phyloP scores from a whole-genome alignment of 2,797 vertebrate genomes.

The Nannoperca obscura region DNA sequence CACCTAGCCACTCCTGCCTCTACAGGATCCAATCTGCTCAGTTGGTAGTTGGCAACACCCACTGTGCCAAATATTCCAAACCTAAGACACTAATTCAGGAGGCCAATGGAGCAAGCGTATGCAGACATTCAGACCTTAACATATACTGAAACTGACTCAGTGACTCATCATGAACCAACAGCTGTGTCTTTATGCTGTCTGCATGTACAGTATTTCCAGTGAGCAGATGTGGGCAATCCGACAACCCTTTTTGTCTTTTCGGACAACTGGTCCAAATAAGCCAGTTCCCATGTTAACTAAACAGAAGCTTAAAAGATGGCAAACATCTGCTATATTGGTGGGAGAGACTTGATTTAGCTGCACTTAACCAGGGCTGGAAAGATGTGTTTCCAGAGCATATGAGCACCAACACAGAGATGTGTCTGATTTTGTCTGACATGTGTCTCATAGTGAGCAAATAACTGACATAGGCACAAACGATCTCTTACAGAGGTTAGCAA shows the following conservation, averaged over 20 bases:
- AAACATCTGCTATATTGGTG: neutral
- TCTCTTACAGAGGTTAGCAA: neutral
- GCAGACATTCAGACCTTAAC: neutral
- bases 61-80: conserved; percentile 22
- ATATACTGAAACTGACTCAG: neutral
- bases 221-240: neutral
- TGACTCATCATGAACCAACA: conserved; percentile 3
- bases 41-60: conserved; percentile 10
- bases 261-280: conserved; percentile 4
- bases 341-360: neutral
- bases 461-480: neutral
- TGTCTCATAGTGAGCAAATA: neutral
- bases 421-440: neutral
- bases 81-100: conserved; percentile 14
- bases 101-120: neutral
- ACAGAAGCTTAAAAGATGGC: neutral
- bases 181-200: neutral
- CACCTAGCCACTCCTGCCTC: conserved; percentile 20
- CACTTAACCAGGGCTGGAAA: neutral
- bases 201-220: neutral
- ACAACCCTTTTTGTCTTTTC: neutral
- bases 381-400: neutral
- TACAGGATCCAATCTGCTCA: conserved; percentile 26
- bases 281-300: neutral
- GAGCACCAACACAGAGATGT: neutral